Percentiles rank a stretch among this genome's conserved stretches.
These are phyloP conservation scores for Chionoecetes opilio DNA, from an alignment of 1,140 invertebrate species.

Conservation along the genomic window DNA sequence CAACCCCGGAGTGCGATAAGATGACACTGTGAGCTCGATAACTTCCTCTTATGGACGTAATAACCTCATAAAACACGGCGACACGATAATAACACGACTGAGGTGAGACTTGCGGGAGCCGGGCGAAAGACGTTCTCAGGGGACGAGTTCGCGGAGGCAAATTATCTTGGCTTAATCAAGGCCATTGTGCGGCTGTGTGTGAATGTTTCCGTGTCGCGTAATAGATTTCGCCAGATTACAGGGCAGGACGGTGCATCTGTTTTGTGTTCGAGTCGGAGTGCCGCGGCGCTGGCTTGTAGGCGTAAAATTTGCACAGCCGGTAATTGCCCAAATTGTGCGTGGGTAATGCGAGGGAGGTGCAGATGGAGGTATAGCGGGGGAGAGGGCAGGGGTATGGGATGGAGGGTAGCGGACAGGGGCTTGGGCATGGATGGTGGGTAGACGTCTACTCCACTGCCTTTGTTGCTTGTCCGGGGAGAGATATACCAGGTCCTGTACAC, in stretches of 20 bases:
- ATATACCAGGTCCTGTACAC: background rate
- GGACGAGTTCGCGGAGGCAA: background rate
- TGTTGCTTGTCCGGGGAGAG: background rate
- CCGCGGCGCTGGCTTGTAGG: slow-evolving; percentile 22
- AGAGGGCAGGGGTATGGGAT: background rate
- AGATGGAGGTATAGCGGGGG: background rate
- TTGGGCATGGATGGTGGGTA: background rate
- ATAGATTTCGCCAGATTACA: slow-evolving; percentile 11
- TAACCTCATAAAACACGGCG: slow-evolving; percentile 19
- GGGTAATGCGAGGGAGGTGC: slow-evolving; percentile 3
- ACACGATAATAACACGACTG: slow-evolving; percentile 5
- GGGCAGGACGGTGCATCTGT: slow-evolving; percentile 15
- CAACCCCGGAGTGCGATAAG: background rate
- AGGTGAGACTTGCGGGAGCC: background rate
- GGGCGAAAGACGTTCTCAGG: background rate
- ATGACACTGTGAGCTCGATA: slow-evolving; percentile 28
- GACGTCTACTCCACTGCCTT: background rate
- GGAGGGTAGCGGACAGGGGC: background rate
- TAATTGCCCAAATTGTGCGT: slow-evolving; percentile 29
- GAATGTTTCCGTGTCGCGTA: slow-evolving; percentile 13
- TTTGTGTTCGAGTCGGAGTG: slow-evolving; percentile 7
- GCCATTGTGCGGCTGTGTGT: slow-evolving; percentile 7
- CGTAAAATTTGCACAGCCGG: slow-evolving; percentile 7
- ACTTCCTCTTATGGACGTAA: background rate
- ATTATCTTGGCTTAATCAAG: slow-evolving; percentile 19